Base-by-base conservation (phyloP, 2,888 invertebrate species). In the Spicauda simplicius region DNA sequence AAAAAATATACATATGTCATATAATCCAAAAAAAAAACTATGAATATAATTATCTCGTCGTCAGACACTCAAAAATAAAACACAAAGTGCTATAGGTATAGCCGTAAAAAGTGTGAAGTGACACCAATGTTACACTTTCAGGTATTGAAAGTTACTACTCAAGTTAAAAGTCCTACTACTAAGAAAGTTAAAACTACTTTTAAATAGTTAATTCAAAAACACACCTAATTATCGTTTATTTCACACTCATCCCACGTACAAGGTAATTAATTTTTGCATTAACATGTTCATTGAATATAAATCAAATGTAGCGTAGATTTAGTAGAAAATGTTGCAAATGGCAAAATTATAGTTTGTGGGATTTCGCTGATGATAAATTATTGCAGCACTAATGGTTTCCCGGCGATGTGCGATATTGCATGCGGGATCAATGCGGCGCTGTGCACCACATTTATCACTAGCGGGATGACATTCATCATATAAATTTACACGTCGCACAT, bases 391-490 rank as follows among this genome's bases (percentile, higher is more conserved):
- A 45, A 62, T 30, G 50, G 60, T 50, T 62, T 62, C 16, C 41
- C 62, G 53, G 62, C 54, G 41, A 62, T 62, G 41, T 62, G 62
- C 25, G 62, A 55, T 54, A 62, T 45, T 54, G 33, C 62, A 62
- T 45, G 41, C 41, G 18, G 41, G 20, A 62, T 62, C 50, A 60
- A 60, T 60, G 60, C 30, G 30, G 50, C 50, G 50, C 6, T 25
- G 48, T 30, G 33, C 18, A 18, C 30, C 18, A 52, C 30, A 60
- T 60, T 33, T 18, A 60, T 60, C 50, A 60, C 30, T 5, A 30
- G 4, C 45, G 50, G 33, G 18, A 30, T 25, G 50, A 50, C 50
- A 52, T 59, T 59, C 18, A 50, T 50, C 50, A 48, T 25, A 25
- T 25, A 18, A 33, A 12, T 18, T 18, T 50, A 37, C 37, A 33